Conservation (phyloP, 2,797 vertebrate species). For the Neosalanx taihuensis region DNA sequence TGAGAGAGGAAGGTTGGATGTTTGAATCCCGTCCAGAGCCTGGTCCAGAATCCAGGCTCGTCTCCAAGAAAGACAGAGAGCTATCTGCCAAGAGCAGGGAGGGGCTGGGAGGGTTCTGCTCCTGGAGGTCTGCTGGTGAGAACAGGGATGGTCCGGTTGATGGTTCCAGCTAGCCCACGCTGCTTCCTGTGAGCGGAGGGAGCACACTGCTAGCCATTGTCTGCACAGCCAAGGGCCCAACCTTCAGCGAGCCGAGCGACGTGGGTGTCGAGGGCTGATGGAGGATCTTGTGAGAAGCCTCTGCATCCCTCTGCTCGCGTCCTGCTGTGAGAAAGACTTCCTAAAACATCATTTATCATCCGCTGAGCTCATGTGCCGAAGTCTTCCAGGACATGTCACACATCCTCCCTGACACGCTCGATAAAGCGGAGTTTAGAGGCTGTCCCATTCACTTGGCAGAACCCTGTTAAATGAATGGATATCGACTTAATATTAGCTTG, state of each 20-base stretch:
- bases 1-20: slow-evolving; percentile 22
- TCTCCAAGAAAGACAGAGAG: slow-evolving; percentile 48
- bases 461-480: not conserved
- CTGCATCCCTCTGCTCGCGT: slow-evolving; percentile 3
- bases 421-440: not conserved
- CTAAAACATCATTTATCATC: slow-evolving; percentile 20
- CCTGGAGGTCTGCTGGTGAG: slow-evolving; percentile 54
- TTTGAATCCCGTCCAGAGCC: slow-evolving; percentile 17
- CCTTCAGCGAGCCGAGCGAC: slow-evolving; percentile 24
- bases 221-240: slow-evolving; percentile 32
- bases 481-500: not conserved
- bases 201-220: slow-evolving; percentile 62
- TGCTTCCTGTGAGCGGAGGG: slow-evolving; percentile 23
- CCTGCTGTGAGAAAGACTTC: slow-evolving; percentile 26
- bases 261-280: slow-evolving; percentile 50
- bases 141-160: slow-evolving; percentile 45
- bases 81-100: slow-evolving; percentile 59
- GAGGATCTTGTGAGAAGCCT: not conserved
- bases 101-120: slow-evolving; percentile 57
- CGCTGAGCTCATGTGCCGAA: slow-evolving; percentile 1
- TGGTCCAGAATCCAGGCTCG: slow-evolving; percentile 23
- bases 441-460: not conserved
- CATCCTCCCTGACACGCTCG: not conserved
- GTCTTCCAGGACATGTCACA: not conserved
- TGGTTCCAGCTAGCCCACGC: slow-evolving; percentile 59